Evolutionary conservation across 1,140 invertebrate species (phyloP), one percentile per base, ranked within the genome.

Genomic region (Globodera rostochiensis): DNA sequence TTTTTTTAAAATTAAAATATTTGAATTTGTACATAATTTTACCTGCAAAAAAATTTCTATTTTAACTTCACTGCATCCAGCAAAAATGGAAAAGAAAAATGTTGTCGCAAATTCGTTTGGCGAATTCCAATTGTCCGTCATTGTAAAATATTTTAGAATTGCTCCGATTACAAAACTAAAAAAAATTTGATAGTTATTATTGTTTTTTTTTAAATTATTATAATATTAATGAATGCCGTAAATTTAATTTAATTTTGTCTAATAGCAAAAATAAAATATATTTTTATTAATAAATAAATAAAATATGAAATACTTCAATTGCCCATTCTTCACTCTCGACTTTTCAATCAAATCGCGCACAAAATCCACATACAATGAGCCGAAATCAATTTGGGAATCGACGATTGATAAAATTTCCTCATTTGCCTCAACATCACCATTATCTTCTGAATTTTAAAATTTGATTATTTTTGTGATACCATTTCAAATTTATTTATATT

Each of bases 31-130:
- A 25, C 19, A 19, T 21, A 50, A n/a, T 25, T 21, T 77, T 64
- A 69, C 77, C 66, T 78, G 77, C 8, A 78, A 21, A 46, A 78
- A 78, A 45, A 66, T 25, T 36, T 78, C 77, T 9, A 78, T 25
- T 36, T 69, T 64, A 15, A 50, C 64, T 21, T 78, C 77, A 45
- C 57, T n/a, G 25, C 47, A 64, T 46, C 70, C 77, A 7, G 66
- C 77, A 53, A 78, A 64, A 49, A 64, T 78, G 6, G 77, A 69
- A n/a, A 78, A 9, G 15, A 78, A 78, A 46, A 78, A 78, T 36
- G 50, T 69, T 13, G 53, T 78, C 66, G 36, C 70, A 78, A 69
- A 70, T 66, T 78, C 64, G 21, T 78, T 78, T 4, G 66, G 77
- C 8, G n/a, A 15, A 70, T 70, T 78, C 77, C 77, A 78, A 36